Percentiles rank a stretch among this genome's conserved stretches.
Evolutionary conservation across 2,888 invertebrate species (phyloP).

Genomic region (Tenthredo mesomela): DNA sequence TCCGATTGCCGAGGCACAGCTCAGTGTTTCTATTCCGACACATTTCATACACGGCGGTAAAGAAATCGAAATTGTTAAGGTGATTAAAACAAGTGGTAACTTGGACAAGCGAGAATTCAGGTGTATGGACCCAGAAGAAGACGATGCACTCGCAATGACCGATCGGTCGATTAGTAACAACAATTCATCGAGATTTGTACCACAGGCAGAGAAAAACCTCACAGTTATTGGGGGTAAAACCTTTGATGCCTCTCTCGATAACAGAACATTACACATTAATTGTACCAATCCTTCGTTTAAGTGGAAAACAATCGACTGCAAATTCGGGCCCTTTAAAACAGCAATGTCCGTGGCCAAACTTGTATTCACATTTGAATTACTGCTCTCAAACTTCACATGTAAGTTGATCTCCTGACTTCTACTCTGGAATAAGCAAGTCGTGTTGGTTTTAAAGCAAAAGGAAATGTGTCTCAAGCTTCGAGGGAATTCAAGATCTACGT

Average conservation of each 20-base stretch:
- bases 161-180: background rate
- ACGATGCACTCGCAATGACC: background rate
- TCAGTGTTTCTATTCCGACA: slow-evolving; percentile 74
- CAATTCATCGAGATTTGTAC: slow-evolving; percentile 55
- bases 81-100: background rate
- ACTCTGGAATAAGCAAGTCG: background rate
- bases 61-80: slow-evolving; percentile 16
- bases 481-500: background rate
- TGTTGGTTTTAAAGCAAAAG: background rate
- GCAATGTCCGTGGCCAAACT: slow-evolving; percentile 71
- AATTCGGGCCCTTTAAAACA: slow-evolving; percentile 71
- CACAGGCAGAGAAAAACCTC: slow-evolving; percentile 55
- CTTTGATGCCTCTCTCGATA: slow-evolving; percentile 53
- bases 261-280: slow-evolving; percentile 73
- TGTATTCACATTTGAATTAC: slow-evolving; percentile 71
- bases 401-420: slow-evolving; percentile 56
- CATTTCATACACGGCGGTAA: slow-evolving; percentile 56
- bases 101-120: slow-evolving; percentile 62
- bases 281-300: slow-evolving; percentile 70
- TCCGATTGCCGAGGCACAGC: slow-evolving; percentile 72
- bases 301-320: slow-evolving; percentile 73
- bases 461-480: background rate
- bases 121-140: slow-evolving; percentile 55
- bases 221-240: slow-evolving; percentile 46
- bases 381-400: slow-evolving; percentile 71